Percentiles rank a stretch among this genome's conserved stretches.
Conservation (phyloP, 2,113 vertebrate species). For the Gulo gulo region DNA sequence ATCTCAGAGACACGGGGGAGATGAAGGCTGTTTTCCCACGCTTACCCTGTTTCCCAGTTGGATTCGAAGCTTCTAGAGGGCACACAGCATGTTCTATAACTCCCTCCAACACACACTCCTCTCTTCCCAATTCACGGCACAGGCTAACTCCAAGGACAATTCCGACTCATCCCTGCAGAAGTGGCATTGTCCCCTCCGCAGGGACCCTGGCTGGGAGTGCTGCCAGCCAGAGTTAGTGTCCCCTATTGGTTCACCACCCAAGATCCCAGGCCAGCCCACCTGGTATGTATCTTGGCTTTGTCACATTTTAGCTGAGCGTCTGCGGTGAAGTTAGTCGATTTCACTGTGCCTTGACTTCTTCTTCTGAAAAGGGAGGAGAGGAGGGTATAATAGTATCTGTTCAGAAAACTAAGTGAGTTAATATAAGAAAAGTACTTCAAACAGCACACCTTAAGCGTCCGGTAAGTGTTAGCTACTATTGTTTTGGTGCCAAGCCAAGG, state of each 20-base stretch:
- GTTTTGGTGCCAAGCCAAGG: not conserved
- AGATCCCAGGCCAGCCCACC: accelerated
- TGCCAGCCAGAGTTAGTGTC: not conserved
- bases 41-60: too few species aligned
- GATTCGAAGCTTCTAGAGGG: not conserved
- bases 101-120: not conserved
- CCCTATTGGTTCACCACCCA: not conserved
- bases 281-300: not conserved
- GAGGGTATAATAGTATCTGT: not conserved
- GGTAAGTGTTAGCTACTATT: not conserved
- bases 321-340: not conserved
- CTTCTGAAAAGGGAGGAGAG: not conserved
- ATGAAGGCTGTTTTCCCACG: not conserved
- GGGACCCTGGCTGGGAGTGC: not conserved
- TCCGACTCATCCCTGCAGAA: not conserved
- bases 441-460: not conserved
- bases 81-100: too few species aligned
- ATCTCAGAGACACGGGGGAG: not conserved
- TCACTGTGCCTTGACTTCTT: not conserved
- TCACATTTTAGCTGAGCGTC: not conserved
- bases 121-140: not conserved
- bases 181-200: not conserved
- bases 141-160: not conserved
- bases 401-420: not conserved
- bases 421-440: not conserved